Percentiles rank a stretch among this genome's conserved stretches.
phyloP scores from a whole-genome alignment of 2,888 invertebrate genomes.

The Megalurothrips usitatus region DNA sequence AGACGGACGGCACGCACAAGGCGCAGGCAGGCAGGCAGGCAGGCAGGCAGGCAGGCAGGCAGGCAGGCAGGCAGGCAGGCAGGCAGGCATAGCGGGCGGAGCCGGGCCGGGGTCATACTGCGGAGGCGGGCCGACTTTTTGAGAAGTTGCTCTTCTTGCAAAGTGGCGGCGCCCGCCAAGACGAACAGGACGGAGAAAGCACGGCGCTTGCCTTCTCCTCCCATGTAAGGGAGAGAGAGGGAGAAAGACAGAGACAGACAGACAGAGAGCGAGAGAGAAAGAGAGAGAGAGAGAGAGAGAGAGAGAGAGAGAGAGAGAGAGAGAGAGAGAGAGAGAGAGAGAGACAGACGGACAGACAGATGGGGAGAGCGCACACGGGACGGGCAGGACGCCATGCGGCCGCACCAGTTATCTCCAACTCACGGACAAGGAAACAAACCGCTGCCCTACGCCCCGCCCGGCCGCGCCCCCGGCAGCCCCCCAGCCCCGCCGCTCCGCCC shows the following conservation, averaged over 20 bases:
- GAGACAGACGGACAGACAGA: too few species aligned
- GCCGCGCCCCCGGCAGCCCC: not conserved
- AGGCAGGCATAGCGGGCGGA: not conserved
- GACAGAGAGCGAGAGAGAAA: too few species aligned
- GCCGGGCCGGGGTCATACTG: not conserved
- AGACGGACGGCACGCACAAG: not conserved
- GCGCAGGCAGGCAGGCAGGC: too few species aligned
- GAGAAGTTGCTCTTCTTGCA: constrained; percentile 24
- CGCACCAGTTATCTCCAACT: not conserved
- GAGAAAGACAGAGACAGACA: too few species aligned
- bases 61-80: too few species aligned
- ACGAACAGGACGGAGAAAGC: not conserved
- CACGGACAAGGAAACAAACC: constrained; percentile 12
- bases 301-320: too few species aligned
- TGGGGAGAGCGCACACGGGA: too few species aligned
- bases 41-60: too few species aligned
- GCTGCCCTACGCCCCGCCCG: not conserved
- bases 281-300: too few species aligned
- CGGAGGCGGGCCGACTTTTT: constrained; percentile 7
- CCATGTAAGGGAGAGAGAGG: too few species aligned
- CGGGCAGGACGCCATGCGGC: not conserved
- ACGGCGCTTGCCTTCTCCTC: not conserved
- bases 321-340: not conserved
- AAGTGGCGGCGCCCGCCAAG: not conserved
- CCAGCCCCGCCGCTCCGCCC: not conserved